Conservation (phyloP, 2,113 vertebrate genomes). For the Myodes glareolus region DNA sequence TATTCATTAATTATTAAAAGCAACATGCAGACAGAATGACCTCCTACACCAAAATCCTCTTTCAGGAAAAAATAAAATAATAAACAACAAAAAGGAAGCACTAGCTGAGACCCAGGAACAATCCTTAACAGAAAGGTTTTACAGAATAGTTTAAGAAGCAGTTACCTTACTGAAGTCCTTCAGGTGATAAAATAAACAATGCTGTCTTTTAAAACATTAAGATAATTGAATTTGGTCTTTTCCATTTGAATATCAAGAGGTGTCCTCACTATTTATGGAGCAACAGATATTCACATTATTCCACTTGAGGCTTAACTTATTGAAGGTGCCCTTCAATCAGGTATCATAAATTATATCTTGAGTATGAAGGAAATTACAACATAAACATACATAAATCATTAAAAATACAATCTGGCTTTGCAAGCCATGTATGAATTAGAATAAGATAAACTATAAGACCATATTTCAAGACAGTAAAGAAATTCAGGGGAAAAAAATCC, state of each 20-base stretch:
- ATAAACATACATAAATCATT: constrained; percentile 73
- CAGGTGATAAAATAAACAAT: neutral
- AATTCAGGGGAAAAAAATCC: constrained; percentile 9
- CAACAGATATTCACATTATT: constrained; percentile 11
- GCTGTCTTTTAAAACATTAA: neutral
- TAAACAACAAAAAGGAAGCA: neutral
- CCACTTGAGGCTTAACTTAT: neutral
- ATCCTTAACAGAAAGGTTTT: neutral
- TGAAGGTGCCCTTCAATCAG: constrained; percentile 53
- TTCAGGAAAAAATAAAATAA: neutral
- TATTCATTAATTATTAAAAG: too few relatives aligned
- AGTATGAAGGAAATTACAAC: constrained; percentile 40
- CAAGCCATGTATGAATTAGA: constrained; percentile 61
- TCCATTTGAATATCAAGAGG: neutral
- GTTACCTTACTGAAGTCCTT: neutral
- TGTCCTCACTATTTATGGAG: neutral
- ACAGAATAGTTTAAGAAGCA: neutral
- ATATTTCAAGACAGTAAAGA: constrained; percentile 52
- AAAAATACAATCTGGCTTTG: constrained; percentile 62
- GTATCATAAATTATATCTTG: constrained; percentile 30
- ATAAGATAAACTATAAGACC: constrained; percentile 21
- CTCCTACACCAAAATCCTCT: neutral
- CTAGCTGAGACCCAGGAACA: neutral
- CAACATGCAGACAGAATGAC: too few relatives aligned
- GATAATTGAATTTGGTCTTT: neutral